A percentile compares a stretch with the other conserved stretches of the same genome.
These are phyloP conservation scores for Vanessa tameamea DNA, from an alignment of 1,140 invertebrate genomes.

Conservation along the genomic window DNA sequence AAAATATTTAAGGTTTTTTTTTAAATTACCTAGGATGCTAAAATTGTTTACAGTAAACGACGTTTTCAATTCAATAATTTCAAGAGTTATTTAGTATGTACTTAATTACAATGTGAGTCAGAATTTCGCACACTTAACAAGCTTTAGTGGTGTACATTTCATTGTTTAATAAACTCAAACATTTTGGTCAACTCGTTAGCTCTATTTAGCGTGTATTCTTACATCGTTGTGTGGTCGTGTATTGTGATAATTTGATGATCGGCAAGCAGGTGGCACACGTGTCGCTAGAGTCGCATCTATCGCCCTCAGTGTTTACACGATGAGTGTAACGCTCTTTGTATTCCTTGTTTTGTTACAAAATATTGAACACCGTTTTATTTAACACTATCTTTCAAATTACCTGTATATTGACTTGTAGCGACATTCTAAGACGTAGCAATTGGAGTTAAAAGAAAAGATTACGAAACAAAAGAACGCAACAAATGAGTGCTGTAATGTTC, in stretches of 20 bases:
- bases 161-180: constrained; percentile 29
- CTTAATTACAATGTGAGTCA: constrained; percentile 1
- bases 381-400: constrained; percentile 76
- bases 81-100: not conserved
- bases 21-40: not conserved
- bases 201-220: constrained; percentile 38
- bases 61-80: not conserved
- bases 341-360: constrained; percentile 80
- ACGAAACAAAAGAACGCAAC: constrained; percentile 49
- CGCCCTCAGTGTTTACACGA: constrained; percentile 59
- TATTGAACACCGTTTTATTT: constrained; percentile 80
- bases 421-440: constrained; percentile 40
- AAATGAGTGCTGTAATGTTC: constrained; percentile 13
- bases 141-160: constrained; percentile 17
- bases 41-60: not conserved
- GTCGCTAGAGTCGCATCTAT: constrained; percentile 45
- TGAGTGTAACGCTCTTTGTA: constrained; percentile 78
- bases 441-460: constrained; percentile 50
- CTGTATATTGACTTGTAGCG: constrained; percentile 67
- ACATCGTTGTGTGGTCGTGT: constrained; percentile 40
- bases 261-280: constrained; percentile 50
- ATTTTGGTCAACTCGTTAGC: constrained; percentile 40
- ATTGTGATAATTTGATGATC: constrained; percentile 67
- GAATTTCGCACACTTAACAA: constrained; percentile 9
- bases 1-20: not conserved